phyloP scores from a whole-genome alignment of 2,113 vertebrate species.

The Sisor rabdophorus region DNA sequence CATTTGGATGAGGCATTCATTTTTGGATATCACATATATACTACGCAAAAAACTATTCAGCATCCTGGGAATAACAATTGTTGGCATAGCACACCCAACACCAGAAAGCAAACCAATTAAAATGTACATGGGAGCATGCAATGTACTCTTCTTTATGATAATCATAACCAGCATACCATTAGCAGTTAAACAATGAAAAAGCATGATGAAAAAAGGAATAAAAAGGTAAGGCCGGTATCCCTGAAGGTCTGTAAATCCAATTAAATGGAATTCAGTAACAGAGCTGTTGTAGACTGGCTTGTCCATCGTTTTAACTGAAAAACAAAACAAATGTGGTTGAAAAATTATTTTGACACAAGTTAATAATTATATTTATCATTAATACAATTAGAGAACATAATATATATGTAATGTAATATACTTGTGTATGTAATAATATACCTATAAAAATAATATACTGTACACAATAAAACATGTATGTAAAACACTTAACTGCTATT shows the following conservation, averaged over 20 bases:
- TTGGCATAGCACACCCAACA: conserved; percentile 16
- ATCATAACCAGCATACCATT: conserved; percentile 20
- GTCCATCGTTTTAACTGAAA: conserved; percentile 22
- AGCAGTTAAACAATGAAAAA: conserved; percentile 14
- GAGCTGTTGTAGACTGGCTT: conserved; percentile 20
- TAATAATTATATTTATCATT: no score
- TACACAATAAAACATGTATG: neutral
- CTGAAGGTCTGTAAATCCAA: conserved; percentile 37
- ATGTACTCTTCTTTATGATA: conserved; percentile 15
- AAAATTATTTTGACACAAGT: neutral
- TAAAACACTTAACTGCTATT: neutral
- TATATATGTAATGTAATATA: neutral
- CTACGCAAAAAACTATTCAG: conserved; percentile 18
- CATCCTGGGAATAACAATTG: conserved; percentile 25
- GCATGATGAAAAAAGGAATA: conserved; percentile 28
- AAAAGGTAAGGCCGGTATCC: conserved; percentile 13
- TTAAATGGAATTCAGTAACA: conserved; percentile 31
- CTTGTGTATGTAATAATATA: neutral
- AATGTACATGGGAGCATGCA: conserved; percentile 40
- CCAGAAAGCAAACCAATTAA: conserved; percentile 15
- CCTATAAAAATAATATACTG: neutral
- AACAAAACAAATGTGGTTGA: neutral
- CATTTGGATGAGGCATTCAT: conserved; percentile 40
- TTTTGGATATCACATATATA: conserved; percentile 24
- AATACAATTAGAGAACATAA: no score